Evolutionary conservation across 2,888 invertebrate species (phyloP).

Genomic region (Alloscopus bannaensis): DNA sequence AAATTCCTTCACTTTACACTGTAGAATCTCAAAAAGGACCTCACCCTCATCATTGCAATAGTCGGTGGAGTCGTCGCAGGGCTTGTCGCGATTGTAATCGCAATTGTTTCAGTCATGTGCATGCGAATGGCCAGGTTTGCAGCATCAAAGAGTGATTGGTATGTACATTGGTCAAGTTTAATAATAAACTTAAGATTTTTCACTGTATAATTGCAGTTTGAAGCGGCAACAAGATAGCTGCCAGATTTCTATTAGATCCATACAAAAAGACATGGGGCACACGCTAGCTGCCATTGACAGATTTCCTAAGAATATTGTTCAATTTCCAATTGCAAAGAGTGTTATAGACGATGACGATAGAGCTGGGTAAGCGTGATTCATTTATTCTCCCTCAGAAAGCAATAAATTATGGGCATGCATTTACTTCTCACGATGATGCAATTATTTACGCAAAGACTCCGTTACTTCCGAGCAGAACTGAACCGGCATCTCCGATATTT

Average conservation of each 20-base stretch:
- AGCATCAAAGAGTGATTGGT: too few relatives aligned
- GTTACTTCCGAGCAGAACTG: conserved; percentile 25
- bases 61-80: conserved; percentile 40
- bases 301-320: conserved; percentile 47
- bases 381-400: too few relatives aligned
- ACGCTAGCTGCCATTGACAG: conserved; percentile 42
- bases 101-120: conserved; percentile 20
- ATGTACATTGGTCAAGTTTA: too few relatives aligned
- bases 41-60: conserved; percentile 28
- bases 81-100: conserved; percentile 29
- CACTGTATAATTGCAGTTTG: conserved; percentile 14
- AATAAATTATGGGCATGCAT: too few relatives aligned
- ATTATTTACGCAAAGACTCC: too few relatives aligned
- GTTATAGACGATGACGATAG: conserved; percentile 34
- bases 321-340: conserved; percentile 34
- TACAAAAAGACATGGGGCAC: conserved; percentile 44
- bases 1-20: background rate
- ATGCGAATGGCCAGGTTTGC: conserved; percentile 36
- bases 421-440: too few relatives aligned
- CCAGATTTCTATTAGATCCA: conserved; percentile 29
- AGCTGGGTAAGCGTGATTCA: conserved; percentile 31
- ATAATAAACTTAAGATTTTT: background rate
- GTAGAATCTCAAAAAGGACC: conserved; percentile 47
- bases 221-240: conserved; percentile 27
- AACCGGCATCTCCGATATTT: conserved; percentile 62